Conservation (phyloP, 2,113 vertebrate species). For the Xiphias gladius region DNA sequence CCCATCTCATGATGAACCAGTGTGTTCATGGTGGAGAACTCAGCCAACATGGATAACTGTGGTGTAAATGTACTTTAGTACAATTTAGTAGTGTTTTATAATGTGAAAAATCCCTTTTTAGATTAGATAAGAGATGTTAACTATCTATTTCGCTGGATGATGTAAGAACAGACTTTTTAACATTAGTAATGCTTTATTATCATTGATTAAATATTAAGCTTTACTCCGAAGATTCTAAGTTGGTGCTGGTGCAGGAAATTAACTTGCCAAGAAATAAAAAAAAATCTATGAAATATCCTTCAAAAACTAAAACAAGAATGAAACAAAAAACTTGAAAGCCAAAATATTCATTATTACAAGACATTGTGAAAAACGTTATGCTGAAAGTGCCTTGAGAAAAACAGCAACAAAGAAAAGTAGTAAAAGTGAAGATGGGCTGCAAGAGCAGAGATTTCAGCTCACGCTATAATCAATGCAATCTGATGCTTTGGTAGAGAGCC, state of each 20-base stretch:
- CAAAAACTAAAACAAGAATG: not conserved
- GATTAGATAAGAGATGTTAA: too few relatives aligned
- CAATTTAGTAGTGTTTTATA: not conserved
- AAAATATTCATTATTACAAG: not conserved
- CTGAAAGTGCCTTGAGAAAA: not conserved
- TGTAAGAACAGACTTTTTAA: not conserved
- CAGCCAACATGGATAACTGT: not conserved
- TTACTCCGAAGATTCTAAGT: not conserved
- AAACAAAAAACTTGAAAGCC: not conserved
- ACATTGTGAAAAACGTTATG: not conserved
- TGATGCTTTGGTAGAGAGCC: not conserved
- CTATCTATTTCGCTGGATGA: not conserved
- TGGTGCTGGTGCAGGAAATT: not conserved
- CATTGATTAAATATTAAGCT: constrained; percentile 6
- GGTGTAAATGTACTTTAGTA: not conserved
- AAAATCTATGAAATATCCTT: not conserved
- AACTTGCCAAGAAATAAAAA: not conserved
- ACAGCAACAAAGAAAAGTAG: not conserved
- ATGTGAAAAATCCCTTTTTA: not conserved
- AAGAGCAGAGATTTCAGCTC: constrained; percentile 1
- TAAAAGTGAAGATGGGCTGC: not conserved
- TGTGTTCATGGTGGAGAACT: not conserved
- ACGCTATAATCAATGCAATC: constrained; percentile 1
- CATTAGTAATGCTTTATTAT: not conserved
- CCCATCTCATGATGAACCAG: not conserved